Evolutionary conservation across 2,888 invertebrate species (phyloP), one percentile per base, ranked within the genome.

Genomic region (Temnothorax rugatulus): DNA sequence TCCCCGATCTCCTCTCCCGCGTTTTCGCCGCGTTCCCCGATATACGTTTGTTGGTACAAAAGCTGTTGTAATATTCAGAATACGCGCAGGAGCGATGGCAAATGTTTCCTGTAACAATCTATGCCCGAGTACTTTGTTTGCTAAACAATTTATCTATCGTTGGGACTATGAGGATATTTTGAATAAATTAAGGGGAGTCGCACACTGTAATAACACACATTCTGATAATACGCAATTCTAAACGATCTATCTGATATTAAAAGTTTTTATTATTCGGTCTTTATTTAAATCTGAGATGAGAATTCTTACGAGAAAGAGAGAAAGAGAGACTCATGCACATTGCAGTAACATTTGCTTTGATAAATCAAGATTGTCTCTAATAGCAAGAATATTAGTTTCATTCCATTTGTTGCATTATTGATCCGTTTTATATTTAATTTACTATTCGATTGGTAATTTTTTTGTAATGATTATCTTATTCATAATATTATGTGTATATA

Each of bases 21-120:
- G 15, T 75, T 66, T 75, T 59, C n/a, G 69, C 44, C 29, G 54
- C 50, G 71, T 79, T 81, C 11, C 7, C 15, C 41, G 47, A 76
- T 75, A 76, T 75, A 59, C 83, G 54, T 54, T 86, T 73, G 84
- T 85, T 83, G 61, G 77, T 34, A 44, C 86, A 84, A 89, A 89
- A 76, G 82, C 85, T 54, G 5, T 54, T 52, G 50, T 77, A 41
- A 44, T 68, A 41, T 15, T 15, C 9, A 34, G 47, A 47, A 66
- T 76, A 57, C 77, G 71, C 15, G 7, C 64, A 38, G 21, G 1
- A 50, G 4, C 21, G 34, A 75, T 47, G 9, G 34, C 25, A 63
- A 64, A 75, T 18, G 15, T 52, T 69, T 52, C 5, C 5, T 34
- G 8, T 25, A 38, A 76, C 9, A 21, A 76, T 21, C 15, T 13